A percentile compares a stretch with the other conserved stretches of the same genome.
Evolutionary conservation across 2,113 vertebrate genomes (phyloP).

Genomic region (Brachyistius frenatus): DNA sequence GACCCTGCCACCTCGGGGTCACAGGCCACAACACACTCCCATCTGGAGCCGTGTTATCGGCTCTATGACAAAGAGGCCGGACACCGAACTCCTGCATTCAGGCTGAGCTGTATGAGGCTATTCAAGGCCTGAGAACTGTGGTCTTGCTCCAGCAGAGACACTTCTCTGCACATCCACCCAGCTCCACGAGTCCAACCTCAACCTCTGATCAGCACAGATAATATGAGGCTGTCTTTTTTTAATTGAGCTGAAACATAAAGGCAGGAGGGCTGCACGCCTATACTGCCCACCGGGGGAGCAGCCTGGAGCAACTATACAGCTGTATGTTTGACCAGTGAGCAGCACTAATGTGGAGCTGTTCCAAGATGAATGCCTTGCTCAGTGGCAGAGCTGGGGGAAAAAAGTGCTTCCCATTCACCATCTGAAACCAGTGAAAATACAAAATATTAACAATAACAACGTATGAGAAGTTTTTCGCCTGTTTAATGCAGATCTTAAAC

Average conservation of each 20-base stretch:
- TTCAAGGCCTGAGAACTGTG: constrained; percentile 71
- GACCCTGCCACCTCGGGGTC: constrained; percentile 69
- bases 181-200: constrained; percentile 40
- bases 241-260: constrained; percentile 28
- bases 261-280: constrained; percentile 32
- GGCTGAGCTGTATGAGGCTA: constrained; percentile 35
- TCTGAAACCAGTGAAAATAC: not conserved
- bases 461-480: not conserved
- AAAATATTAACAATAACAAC: not conserved
- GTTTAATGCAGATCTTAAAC: not conserved
- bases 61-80: constrained; percentile 53
- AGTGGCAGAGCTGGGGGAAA: not conserved
- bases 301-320: constrained; percentile 11
- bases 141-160: constrained; percentile 38
- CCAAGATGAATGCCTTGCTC: constrained; percentile 20
- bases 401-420: not conserved
- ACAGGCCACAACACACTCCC: constrained; percentile 67
- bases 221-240: constrained; percentile 41
- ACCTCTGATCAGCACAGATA: constrained; percentile 43
- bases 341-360: constrained; percentile 55
- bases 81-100: constrained; percentile 56
- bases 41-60: constrained; percentile 64
- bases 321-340: constrained; percentile 48
- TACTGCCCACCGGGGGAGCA: constrained; percentile 36
- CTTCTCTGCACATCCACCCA: constrained; percentile 36